Conservation (phyloP, 2,797 vertebrate species). For the Limnodromus scolopaceus region DNA sequence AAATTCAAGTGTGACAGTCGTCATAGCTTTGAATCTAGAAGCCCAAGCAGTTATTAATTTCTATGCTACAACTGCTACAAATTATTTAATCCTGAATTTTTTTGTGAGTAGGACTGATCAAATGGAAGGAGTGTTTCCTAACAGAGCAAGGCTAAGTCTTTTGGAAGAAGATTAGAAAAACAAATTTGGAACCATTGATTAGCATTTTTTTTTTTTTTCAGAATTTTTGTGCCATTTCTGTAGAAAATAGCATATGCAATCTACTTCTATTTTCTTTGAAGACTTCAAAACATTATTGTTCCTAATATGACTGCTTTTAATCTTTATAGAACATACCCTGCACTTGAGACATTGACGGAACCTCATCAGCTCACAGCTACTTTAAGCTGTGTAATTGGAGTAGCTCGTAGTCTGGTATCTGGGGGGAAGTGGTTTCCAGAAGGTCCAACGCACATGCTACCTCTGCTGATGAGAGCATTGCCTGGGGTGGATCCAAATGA, state of each 20-base stretch:
- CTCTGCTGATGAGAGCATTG: constrained; percentile 95
- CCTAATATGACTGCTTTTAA: background rate
- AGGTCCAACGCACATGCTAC: constrained; percentile 96
- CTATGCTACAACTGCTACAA: background rate
- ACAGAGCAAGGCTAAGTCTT: background rate
- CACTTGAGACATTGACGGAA: constrained; percentile 95
- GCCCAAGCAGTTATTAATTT: background rate
- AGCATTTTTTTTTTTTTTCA: background rate
- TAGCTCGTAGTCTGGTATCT: constrained; percentile 93
- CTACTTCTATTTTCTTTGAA: background rate
- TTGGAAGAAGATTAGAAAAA: background rate
- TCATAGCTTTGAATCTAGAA: background rate
- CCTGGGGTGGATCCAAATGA: constrained; percentile 98
- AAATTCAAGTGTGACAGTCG: background rate
- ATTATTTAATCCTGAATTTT: background rate
- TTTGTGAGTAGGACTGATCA: background rate
- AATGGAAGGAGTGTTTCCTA: background rate
- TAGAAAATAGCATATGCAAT: background rate
- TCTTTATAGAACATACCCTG: constrained; percentile 90
- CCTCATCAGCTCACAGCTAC: constrained; percentile 98
- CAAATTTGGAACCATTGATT: background rate
- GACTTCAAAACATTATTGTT: background rate
- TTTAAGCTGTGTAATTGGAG: constrained; percentile 95
- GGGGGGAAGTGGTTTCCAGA: constrained; percentile 91
- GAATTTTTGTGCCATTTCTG: background rate